Evolutionary conservation across 2,888 invertebrate genomes (phyloP), one percentile per base, ranked within the genome.

Genomic region (Chironomus tentans): DNA sequence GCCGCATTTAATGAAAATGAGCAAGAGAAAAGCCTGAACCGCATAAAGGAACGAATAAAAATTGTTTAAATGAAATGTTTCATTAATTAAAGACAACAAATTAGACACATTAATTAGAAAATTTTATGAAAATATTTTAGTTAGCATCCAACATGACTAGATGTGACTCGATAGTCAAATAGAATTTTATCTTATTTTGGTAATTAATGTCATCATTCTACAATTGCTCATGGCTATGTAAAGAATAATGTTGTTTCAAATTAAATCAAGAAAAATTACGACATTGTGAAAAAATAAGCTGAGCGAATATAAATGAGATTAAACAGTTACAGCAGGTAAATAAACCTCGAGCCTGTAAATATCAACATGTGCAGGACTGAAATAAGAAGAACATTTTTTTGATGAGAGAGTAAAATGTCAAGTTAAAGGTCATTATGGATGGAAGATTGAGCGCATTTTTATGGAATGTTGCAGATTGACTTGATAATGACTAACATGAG

Each of bases 81-180:
- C 70, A 70, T 70, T 70, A 70, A 70, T 50, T 50, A 70, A 48
- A 70, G 70, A 48, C 70, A 50, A 70, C 70, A 70, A 70, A 70
- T 70, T 70, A 28, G 48, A 70, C 48, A 50, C 12, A 50, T 70
- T 70, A 70, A 70, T 70, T 70, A 70, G 48, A 70, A 69, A 56
- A 18, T 56, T 7, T 15, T 56, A 18, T 15, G 48, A 70, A 69
- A 56, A 18, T 56, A 18, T 15, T 56, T 56, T 15, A 56, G 56
- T 15, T 18, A 7, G 15, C 15, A n/a, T 18, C 4, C n/a, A 18
- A 5, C 15, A n/a, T 50, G 50, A 50, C 50, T 50, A 50, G 15
- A 13, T 50, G 13, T 50, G 50, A 50, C 15, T 50, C 15, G 6
- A 50, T 50, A 50, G 50, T 50, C 50, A 38, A 38, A 38, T 38